Evolutionary conservation across 1,140 invertebrate genomes (phyloP).

Genomic region (Drosophila quadrilineata): DNA sequence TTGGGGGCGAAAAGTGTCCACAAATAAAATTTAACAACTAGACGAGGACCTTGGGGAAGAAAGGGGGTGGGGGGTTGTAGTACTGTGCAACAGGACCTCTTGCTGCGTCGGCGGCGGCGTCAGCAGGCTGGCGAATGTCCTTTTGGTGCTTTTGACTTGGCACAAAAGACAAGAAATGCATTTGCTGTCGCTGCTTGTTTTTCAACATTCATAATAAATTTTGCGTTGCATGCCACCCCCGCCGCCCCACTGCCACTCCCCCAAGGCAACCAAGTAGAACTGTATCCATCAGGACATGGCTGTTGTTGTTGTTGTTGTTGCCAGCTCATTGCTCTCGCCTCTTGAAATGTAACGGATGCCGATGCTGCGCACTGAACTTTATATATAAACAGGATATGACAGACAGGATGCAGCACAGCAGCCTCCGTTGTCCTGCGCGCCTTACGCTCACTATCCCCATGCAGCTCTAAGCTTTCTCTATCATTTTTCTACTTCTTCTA

Average conservation of each 20-base stretch:
- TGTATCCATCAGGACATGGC: constrained; percentile 9
- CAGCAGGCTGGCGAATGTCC: too few species aligned
- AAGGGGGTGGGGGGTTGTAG: too few species aligned
- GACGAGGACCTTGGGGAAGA: constrained; percentile 21
- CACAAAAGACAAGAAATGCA: constrained; percentile 62
- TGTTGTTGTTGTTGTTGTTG: constrained; percentile 11
- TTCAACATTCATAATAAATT: constrained; percentile 76
- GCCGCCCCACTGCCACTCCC: constrained; percentile 19
- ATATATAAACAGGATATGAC: constrained; percentile 77
- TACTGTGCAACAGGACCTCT: too few species aligned
- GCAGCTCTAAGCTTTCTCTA: constrained; percentile 45
- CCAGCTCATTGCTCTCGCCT: constrained; percentile 36
- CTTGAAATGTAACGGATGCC: constrained; percentile 75
- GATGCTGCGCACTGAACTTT: constrained; percentile 64
- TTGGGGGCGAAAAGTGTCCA: constrained; percentile 36
- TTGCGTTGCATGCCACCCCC: constrained; percentile 38
- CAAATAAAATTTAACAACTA: constrained; percentile 76
- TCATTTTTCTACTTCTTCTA: constrained; percentile 9
- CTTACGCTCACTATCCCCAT: background rate
- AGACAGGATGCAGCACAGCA: constrained; percentile 50
- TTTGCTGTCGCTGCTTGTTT: constrained; percentile 65
- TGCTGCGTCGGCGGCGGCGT: too few species aligned
- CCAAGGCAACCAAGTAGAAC: too few species aligned
- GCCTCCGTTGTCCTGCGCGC: background rate
- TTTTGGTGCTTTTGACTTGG: constrained; percentile 40